A percentile compares a stretch with the other conserved stretches of the same genome.
Evolutionary conservation across 2,113 vertebrate species (phyloP).

Genomic region (Myanophis thanlyinensis): DNA sequence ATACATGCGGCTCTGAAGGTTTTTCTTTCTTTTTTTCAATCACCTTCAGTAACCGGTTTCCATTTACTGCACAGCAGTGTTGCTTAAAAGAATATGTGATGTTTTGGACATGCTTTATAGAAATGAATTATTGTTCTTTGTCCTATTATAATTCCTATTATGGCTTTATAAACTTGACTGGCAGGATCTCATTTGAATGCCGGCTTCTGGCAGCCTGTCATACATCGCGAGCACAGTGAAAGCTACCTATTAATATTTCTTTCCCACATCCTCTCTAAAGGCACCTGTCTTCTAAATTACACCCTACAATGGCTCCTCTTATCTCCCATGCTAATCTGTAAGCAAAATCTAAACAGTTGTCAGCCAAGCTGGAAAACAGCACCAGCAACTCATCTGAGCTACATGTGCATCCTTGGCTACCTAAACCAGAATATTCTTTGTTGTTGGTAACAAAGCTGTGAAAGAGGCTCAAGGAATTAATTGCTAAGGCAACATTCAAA

Average conservation of each 20-base stretch:
- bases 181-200: constrained; percentile 52
- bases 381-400: constrained; percentile 29
- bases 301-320: constrained; percentile 8
- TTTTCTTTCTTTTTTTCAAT: not conserved
- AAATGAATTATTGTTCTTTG: constrained; percentile 43
- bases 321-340: constrained; percentile 34
- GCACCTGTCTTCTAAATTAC: constrained; percentile 60
- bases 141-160: constrained; percentile 54
- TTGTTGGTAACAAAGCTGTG: not conserved
- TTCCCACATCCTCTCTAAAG: constrained; percentile 55
- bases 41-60: not conserved
- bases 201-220: constrained; percentile 68
- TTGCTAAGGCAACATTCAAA: not conserved
- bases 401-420: constrained; percentile 11
- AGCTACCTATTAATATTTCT: constrained; percentile 51
- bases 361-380: constrained; percentile 35
- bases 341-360: constrained; percentile 49
- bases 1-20: not conserved
- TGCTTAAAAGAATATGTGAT: not conserved
- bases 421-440: not conserved
- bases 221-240: constrained; percentile 48
- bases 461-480: not conserved
- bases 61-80: not conserved
- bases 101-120: constrained; percentile 35
- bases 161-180: constrained; percentile 55